Conservation (phyloP, 2,888 invertebrate genomes). For the Meteorus cinctellus region DNA sequence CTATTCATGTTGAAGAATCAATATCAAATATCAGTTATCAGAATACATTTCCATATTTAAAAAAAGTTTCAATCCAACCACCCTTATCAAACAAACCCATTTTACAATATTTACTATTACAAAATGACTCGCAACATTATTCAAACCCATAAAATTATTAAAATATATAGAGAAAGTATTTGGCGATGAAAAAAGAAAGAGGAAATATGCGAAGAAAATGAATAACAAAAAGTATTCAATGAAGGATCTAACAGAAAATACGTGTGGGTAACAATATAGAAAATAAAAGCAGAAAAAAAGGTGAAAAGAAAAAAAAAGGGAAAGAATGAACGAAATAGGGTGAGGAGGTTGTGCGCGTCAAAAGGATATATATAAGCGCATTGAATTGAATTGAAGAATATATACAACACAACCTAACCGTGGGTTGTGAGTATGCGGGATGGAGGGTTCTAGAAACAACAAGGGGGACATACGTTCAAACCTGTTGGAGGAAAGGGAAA, state of each 20-base stretch:
- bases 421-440: background rate
- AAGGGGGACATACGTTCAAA: slow-evolving; percentile 22
- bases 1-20: too few relatives aligned
- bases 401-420: background rate
- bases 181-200: background rate
- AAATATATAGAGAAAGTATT: background rate
- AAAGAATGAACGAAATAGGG: background rate
- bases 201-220: background rate
- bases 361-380: background rate
- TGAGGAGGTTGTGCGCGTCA: slow-evolving; percentile 6
- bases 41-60: background rate
- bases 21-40: too few relatives aligned
- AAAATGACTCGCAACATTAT: background rate
- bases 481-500: slow-evolving; percentile 38
- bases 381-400: slow-evolving; percentile 14
- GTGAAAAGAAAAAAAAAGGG: background rate
- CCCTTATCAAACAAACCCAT: background rate
- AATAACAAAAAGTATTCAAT: background rate
- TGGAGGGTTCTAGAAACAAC: slow-evolving; percentile 4
- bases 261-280: background rate
- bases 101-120: background rate
- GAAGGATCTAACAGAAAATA: background rate
- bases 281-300: background rate
- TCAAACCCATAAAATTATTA: background rate
- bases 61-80: background rate